Conservation (phyloP, 2,113 vertebrate genomes). For the Ciconia maguari region DNA sequence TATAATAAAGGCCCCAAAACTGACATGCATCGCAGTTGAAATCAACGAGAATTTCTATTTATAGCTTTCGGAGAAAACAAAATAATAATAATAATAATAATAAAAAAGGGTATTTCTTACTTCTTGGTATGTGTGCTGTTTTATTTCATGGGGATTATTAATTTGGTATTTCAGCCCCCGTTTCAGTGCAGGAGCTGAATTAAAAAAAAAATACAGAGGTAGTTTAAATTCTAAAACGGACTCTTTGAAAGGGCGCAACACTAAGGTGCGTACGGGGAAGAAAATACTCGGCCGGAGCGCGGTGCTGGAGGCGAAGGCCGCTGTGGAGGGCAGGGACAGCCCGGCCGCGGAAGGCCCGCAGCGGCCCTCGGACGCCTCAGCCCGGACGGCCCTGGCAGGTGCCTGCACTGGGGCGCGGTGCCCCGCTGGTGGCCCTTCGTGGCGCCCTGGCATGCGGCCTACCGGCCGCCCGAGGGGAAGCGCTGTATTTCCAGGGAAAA, state of each 20-base stretch:
- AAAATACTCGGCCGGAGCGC: neutral
- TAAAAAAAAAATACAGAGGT: neutral
- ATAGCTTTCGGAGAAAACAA: neutral
- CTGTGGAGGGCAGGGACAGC: neutral
- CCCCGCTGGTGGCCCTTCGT: neutral
- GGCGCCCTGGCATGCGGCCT: neutral
- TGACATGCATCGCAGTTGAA: neutral
- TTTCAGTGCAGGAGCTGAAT: neutral
- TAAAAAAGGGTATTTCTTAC: neutral
- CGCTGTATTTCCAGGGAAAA: neutral
- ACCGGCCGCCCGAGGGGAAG: too few relatives aligned
- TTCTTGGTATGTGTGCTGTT: neutral
- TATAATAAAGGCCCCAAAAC: neutral
- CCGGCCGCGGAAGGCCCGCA: neutral
- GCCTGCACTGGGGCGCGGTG: neutral
- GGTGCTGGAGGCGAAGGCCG: too few relatives aligned
- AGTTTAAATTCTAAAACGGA: rapidly evolving
- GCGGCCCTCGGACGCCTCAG: neutral
- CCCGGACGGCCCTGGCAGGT: neutral
- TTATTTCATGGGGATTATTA: neutral
- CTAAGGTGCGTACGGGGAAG: rapidly evolving
- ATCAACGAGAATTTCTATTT: neutral
- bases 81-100: neutral
- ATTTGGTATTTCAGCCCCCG: neutral
- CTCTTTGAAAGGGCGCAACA: neutral